A percentile compares a stretch with the other conserved stretches of the same genome.
Conservation (phyloP, 1,140 invertebrate species). For the Eupeodes corollae region DNA sequence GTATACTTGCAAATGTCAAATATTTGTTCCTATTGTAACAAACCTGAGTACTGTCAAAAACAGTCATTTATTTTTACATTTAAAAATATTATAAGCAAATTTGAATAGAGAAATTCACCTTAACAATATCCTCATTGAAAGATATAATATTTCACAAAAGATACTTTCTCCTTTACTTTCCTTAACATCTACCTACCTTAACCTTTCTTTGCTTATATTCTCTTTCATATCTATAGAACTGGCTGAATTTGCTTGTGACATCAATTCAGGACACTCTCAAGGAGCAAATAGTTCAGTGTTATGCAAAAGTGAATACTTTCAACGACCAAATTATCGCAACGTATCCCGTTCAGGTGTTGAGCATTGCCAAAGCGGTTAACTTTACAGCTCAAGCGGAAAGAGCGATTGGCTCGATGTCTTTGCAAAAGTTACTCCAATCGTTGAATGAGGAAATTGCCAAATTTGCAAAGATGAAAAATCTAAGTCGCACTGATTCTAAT, state of each 20-base stretch:
- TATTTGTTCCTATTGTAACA: too few species aligned
- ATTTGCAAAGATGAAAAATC: constrained; percentile 21
- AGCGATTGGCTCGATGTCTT: constrained; percentile 54
- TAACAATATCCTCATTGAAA: not conserved
- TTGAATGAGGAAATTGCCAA: constrained; percentile 33
- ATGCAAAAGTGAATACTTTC: constrained; percentile 39
- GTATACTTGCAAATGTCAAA: too few species aligned
- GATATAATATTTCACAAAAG: not conserved
- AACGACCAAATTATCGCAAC: constrained; percentile 55
- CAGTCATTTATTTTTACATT: too few species aligned
- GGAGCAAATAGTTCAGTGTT: constrained; percentile 54
- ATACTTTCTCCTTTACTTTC: not conserved
- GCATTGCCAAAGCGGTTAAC: constrained; percentile 53
- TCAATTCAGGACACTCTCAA: constrained; percentile 75
- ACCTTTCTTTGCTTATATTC: constrained; percentile 25
- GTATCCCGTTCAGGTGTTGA: constrained; percentile 80
- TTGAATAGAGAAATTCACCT: not conserved
- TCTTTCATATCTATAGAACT: constrained; percentile 47
- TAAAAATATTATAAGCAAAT: too few species aligned
- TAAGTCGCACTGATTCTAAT: constrained; percentile 6
- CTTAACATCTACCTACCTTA: too few species aligned
- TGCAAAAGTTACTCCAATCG: constrained; percentile 42
- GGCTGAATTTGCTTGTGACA: constrained; percentile 67
- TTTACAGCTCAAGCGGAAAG: constrained; percentile 78
- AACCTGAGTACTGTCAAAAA: too few species aligned